Evolutionary conservation across 2,797 vertebrate genomes (phyloP).

Genomic region (Triplophysa bombifrons): DNA sequence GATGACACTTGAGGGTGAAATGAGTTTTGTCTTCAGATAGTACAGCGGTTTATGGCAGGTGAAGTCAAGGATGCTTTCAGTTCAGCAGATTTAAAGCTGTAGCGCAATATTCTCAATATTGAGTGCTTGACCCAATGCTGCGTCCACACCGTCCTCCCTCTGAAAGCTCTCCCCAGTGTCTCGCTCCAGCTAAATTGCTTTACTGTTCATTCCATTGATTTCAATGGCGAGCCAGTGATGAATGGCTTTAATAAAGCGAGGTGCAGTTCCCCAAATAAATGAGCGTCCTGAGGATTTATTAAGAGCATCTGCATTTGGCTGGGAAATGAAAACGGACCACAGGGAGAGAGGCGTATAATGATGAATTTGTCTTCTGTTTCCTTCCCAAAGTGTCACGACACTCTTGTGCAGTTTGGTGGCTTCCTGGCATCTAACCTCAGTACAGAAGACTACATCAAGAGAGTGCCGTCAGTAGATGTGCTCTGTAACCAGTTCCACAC

Average conservation of each 20-base stretch:
- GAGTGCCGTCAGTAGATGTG: slow-evolving; percentile 95
- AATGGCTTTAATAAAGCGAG: slow-evolving; percentile 84
- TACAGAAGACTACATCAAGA: slow-evolving; percentile 98
- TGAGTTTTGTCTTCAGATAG: not conserved
- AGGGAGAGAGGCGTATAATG: slow-evolving; percentile 61
- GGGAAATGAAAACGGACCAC: slow-evolving; percentile 19
- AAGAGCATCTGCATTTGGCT: slow-evolving; percentile 78
- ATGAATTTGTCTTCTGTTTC: slow-evolving; percentile 40
- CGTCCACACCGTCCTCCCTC: slow-evolving; percentile 16
- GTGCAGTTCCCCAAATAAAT: slow-evolving; percentile 79
- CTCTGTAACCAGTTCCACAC: slow-evolving; percentile 98
- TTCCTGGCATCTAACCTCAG: slow-evolving; percentile 98
- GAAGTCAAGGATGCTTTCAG: not conserved
- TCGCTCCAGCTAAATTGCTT: slow-evolving; percentile 70
- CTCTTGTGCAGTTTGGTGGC: slow-evolving; percentile 95
- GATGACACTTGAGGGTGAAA: not conserved
- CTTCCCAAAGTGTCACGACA: slow-evolving; percentile 91
- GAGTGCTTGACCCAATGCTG: slow-evolving; percentile 7
- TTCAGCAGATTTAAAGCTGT: not conserved
- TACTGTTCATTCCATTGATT: slow-evolving; percentile 78
- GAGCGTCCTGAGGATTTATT: slow-evolving; percentile 77
- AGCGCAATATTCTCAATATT: not conserved
- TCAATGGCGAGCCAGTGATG: slow-evolving; percentile 71
- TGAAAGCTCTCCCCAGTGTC: slow-evolving; percentile 58
- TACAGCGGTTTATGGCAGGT: not conserved